Percentiles rank a stretch among this genome's conserved stretches.
Conservation (phyloP, 2,113 vertebrate species). For the Triplophysa tibetana region DNA sequence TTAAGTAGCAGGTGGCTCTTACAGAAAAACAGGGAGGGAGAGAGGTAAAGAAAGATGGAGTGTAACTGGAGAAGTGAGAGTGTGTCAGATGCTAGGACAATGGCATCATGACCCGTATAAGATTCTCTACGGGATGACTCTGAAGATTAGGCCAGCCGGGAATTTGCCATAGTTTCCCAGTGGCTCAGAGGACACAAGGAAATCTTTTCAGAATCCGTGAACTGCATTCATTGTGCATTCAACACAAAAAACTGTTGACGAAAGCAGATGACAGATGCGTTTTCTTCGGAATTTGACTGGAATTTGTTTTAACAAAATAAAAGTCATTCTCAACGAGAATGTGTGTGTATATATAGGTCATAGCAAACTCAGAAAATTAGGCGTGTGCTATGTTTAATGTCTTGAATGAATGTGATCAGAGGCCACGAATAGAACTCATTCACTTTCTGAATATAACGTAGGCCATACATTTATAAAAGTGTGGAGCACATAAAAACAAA, state of each 20-base stretch:
- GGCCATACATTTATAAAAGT: too few species aligned
- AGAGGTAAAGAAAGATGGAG: neutral
- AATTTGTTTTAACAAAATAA: neutral
- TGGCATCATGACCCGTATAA: constrained; percentile 14
- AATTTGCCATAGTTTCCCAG: constrained; percentile 8
- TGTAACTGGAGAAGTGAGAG: constrained; percentile 28
- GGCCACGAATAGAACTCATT: neutral
- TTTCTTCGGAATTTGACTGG: neutral
- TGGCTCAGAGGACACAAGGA: constrained; percentile 16
- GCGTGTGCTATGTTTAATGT: neutral
- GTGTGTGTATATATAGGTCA: neutral
- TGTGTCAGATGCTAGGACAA: constrained; percentile 17
- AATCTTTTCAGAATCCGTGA: constrained; percentile 4
- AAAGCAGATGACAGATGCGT: neutral
- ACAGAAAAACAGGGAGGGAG: constrained; percentile 1
- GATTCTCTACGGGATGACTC: neutral
- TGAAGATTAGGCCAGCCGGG: neutral
- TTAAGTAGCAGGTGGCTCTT: constrained; percentile 4
- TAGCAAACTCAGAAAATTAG: neutral
- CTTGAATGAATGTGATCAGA: neutral
- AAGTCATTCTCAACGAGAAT: neutral
- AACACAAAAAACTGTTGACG: neutral
- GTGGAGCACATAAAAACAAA: too few species aligned
- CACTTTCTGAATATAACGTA: neutral
- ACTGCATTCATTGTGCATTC: neutral